Evolutionary conservation across 2,888 invertebrate species (phyloP).

Genomic region (Calameuta filiformis): DNA sequence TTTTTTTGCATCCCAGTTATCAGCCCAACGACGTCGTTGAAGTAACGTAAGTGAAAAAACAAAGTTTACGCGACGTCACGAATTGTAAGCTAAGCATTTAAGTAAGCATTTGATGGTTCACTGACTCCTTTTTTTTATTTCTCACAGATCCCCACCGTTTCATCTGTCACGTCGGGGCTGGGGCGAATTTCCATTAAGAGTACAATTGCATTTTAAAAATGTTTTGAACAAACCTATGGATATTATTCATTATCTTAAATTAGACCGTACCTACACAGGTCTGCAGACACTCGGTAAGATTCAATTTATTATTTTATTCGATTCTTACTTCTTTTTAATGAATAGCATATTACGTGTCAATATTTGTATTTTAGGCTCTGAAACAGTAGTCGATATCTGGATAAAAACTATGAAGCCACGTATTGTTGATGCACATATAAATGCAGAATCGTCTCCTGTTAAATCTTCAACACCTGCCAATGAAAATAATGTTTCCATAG

Average conservation of each 20-base stretch:
- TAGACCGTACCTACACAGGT: conserved; percentile 86
- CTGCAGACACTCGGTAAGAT: conserved; percentile 80
- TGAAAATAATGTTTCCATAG: conserved; percentile 7
- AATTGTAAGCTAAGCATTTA: too few species aligned
- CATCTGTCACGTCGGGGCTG: conserved; percentile 88
- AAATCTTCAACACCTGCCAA: not conserved
- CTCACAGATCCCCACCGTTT: conserved; percentile 79
- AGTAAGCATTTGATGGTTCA: too few species aligned
- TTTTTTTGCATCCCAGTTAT: conserved; percentile 87
- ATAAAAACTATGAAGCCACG: conserved; percentile 36
- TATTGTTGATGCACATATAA: not conserved
- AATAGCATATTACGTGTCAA: not conserved
- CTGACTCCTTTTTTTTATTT: conserved; percentile 27
- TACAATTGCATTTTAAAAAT: conserved; percentile 83
- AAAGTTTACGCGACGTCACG: too few species aligned
- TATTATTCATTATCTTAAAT: conserved; percentile 81
- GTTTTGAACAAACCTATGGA: conserved; percentile 81
- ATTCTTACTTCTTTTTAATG: not conserved
- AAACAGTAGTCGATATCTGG: conserved; percentile 83
- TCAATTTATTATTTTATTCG: not conserved
- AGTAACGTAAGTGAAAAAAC: conserved; percentile 71
- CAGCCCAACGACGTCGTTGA: conserved; percentile 87
- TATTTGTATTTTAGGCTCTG: conserved; percentile 73
- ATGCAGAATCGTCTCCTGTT: not conserved
- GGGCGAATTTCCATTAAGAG: conserved; percentile 90